Percentiles rank a stretch among this genome's conserved stretches.
Evolutionary conservation across 1,140 invertebrate genomes (phyloP).

Genomic region (Elysia chlorotica): DNA sequence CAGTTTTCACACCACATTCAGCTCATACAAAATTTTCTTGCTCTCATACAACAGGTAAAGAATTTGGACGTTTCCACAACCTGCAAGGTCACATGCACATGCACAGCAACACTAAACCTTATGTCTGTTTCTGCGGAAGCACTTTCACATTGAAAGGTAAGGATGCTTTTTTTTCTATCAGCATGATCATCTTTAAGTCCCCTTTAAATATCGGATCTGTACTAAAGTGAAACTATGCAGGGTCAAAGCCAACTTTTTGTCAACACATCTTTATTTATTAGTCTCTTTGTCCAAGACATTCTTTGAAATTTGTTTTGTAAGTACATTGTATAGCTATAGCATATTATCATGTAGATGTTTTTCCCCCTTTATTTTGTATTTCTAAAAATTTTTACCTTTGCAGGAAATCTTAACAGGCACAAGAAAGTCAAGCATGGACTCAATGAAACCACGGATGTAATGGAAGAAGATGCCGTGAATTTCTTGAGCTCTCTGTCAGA

Average conservation of each 20-base stretch:
- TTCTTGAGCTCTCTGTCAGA: conserved; percentile 46
- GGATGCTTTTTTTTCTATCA: no score
- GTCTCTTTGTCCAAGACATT: no score
- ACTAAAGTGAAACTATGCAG: no score
- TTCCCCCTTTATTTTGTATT: background rate
- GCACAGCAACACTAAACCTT: conserved; percentile 56
- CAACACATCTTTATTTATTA: no score
- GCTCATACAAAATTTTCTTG: conserved; percentile 20
- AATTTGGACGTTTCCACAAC: conserved; percentile 58
- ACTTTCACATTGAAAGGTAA: conserved; percentile 60
- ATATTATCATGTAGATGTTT: no score
- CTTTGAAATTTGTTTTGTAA: no score
- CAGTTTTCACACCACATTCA: no score
- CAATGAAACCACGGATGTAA: conserved; percentile 48
- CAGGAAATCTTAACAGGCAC: conserved; percentile 43
- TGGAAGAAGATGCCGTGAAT: conserved; percentile 53
- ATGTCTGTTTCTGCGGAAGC: conserved; percentile 57
- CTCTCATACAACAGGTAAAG: conserved; percentile 46
- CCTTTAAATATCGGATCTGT: no score
- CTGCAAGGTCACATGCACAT: conserved; percentile 59
- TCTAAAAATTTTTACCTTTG: background rate
- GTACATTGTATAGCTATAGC: no score
- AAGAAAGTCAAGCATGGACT: conserved; percentile 58
- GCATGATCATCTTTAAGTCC: no score
- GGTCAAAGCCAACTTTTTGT: no score